Evolutionary conservation across 23 tunicate genomes (phyloP).

Genomic region (Ciona savignyi): DNA sequence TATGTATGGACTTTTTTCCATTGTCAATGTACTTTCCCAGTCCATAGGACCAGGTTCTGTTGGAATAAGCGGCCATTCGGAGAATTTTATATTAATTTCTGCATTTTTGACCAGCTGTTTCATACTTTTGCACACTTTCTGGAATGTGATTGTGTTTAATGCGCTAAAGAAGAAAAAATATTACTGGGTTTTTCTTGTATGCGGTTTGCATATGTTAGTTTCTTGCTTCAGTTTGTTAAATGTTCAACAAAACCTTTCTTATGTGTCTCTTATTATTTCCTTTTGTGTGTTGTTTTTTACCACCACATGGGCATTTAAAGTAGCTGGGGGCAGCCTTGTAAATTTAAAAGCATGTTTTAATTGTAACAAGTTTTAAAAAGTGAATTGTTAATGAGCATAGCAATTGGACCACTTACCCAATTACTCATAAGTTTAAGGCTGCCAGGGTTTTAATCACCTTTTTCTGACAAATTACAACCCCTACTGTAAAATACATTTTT

Average conservation of each 20-base stretch:
- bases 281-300: slow-evolving; percentile 10
- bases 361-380: slow-evolving; percentile 36
- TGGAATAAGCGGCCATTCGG: slow-evolving; percentile 46
- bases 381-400: too few relatives aligned
- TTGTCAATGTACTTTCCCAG: slow-evolving; percentile 60
- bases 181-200: slow-evolving; percentile 5
- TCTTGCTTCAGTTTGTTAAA: slow-evolving; percentile 33
- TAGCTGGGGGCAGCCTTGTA: slow-evolving; percentile 39
- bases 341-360: slow-evolving; percentile 20
- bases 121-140: slow-evolving; percentile 58
- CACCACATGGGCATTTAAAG: slow-evolving; percentile 43
- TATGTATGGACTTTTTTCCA: slow-evolving; percentile 73
- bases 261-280: slow-evolving; percentile 28
- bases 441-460: background rate
- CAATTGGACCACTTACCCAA: too few relatives aligned
- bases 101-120: slow-evolving; percentile 51
- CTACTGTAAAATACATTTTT: too few relatives aligned
- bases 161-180: slow-evolving; percentile 37
- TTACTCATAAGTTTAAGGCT: background rate
- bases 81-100: slow-evolving; percentile 51
- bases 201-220: slow-evolving; percentile 42
- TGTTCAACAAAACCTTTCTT: background rate
- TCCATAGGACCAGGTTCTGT: slow-evolving; percentile 75
- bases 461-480: too few relatives aligned
- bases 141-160: slow-evolving; percentile 56